Evolutionary conservation across 2,113 vertebrate genomes (phyloP).

Genomic region (Oryzias woworae): DNA sequence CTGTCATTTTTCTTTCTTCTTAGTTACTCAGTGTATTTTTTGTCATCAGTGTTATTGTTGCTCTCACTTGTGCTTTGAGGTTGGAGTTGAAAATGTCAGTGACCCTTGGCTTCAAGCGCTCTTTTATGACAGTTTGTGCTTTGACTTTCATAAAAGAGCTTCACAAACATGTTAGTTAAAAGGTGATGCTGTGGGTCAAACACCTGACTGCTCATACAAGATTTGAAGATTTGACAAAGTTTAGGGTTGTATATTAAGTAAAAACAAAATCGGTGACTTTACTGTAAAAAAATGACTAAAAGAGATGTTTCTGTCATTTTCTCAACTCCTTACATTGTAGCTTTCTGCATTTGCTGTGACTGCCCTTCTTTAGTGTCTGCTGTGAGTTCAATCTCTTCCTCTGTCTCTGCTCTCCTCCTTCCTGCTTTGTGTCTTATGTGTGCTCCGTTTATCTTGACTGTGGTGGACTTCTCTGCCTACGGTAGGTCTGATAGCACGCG

Average conservation of each 20-base stretch:
- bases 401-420: conserved; percentile 82
- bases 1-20: conserved; percentile 44
- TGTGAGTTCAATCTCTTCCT: conserved; percentile 83
- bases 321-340: conserved; percentile 60
- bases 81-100: conserved; percentile 72
- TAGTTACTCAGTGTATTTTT: conserved; percentile 56
- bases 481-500: conserved; percentile 81
- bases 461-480: conserved; percentile 79
- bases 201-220: conserved; percentile 21
- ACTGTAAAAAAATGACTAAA: conserved; percentile 38
- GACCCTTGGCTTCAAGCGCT: conserved; percentile 23
- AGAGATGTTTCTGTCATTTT: conserved; percentile 70
- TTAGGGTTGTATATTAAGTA: conserved; percentile 36
- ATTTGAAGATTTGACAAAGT: conserved; percentile 38
- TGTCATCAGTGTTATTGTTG: conserved; percentile 68
- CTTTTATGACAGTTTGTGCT: conserved; percentile 34
- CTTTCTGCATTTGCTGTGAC: conserved; percentile 77
- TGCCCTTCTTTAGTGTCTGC: conserved; percentile 76
- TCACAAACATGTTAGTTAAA: conserved; percentile 39
- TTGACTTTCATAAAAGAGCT: conserved; percentile 37
- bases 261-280: conserved; percentile 10
- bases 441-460: conserved; percentile 83
- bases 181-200: conserved; percentile 28
- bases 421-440: conserved; percentile 82
- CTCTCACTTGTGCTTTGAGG: conserved; percentile 70